Conservation (phyloP, 2,797 vertebrate species). For the Percopsis omiscomaycus region DNA sequence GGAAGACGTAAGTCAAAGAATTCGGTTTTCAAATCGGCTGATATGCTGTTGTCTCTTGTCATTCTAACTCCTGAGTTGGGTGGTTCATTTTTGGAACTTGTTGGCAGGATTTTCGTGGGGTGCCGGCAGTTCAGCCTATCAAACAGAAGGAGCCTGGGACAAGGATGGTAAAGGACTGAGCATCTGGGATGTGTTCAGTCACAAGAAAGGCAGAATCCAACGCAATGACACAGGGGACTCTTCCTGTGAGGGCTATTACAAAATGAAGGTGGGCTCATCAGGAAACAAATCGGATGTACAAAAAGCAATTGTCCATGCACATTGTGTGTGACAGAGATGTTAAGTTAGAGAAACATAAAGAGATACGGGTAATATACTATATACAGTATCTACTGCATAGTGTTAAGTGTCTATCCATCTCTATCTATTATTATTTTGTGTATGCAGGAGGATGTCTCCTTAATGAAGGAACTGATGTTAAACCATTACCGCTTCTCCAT, state of each 20-base stretch:
- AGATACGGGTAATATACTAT: neutral
- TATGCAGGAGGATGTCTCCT: constrained; percentile 83
- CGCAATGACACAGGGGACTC: constrained; percentile 85
- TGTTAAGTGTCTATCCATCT: neutral
- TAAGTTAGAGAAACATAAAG: neutral
- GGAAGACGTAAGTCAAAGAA: too few relatives aligned
- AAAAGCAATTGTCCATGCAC: neutral
- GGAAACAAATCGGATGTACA: neutral
- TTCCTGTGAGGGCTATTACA: constrained; percentile 89
- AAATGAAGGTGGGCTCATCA: constrained; percentile 79
- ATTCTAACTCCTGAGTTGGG: neutral
- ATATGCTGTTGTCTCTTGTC: neutral
- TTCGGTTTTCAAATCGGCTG: neutral
- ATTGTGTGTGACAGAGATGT: neutral
- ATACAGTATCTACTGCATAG: too few relatives aligned
- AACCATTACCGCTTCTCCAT: constrained; percentile 91
- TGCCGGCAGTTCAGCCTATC: constrained; percentile 91
- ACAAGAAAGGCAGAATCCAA: constrained; percentile 81
- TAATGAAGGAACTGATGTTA: constrained; percentile 87
- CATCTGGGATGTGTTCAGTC: constrained; percentile 93
- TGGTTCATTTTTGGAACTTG: constrained; percentile 10
- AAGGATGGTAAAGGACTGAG: constrained; percentile 92
- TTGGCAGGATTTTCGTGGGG: constrained; percentile 91
- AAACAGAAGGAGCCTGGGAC: constrained; percentile 96
- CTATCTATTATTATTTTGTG: constrained; percentile 6